Conservation (phyloP, 1,140 invertebrate species). For the Cyphomyrmex costatus region DNA sequence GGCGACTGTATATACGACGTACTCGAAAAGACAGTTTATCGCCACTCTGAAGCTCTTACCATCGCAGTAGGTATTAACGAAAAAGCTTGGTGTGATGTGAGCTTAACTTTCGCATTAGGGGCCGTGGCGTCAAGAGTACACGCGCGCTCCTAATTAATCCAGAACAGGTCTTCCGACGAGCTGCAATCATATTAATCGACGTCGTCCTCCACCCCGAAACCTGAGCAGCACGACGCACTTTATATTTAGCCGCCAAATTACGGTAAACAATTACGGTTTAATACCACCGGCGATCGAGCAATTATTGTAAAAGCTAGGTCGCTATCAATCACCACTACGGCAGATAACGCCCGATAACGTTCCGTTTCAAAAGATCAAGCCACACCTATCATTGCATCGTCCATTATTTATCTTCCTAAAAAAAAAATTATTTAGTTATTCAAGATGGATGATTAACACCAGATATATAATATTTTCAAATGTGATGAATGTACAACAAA, state of each 20-base stretch:
- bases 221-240: slow-evolving; percentile 37
- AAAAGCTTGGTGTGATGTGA: slow-evolving; percentile 18
- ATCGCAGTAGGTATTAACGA: background rate
- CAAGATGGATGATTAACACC: slow-evolving; percentile 45
- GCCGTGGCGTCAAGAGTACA: slow-evolving; percentile 6
- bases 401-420: slow-evolving; percentile 56
- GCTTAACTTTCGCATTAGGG: slow-evolving; percentile 44
- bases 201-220: slow-evolving; percentile 56
- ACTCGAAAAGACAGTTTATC: slow-evolving; percentile 27
- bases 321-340: slow-evolving; percentile 81
- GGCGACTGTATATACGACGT: background rate
- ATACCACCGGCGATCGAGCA: slow-evolving; percentile 80
- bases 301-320: slow-evolving; percentile 84
- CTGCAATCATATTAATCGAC: slow-evolving; percentile 71
- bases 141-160: slow-evolving; percentile 50
- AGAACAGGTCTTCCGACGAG: slow-evolving; percentile 14
- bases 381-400: slow-evolving; percentile 58
- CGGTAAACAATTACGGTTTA: slow-evolving; percentile 79
- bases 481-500: slow-evolving; percentile 12
- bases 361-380: slow-evolving; percentile 67
- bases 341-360: slow-evolving; percentile 71
- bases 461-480: slow-evolving; percentile 45
- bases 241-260: slow-evolving; percentile 75
- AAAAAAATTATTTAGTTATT: slow-evolving; percentile 65
- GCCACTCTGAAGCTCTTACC: slow-evolving; percentile 11